Conservation (phyloP, 1,140 invertebrate species). For the Drosophila erecta region DNA sequence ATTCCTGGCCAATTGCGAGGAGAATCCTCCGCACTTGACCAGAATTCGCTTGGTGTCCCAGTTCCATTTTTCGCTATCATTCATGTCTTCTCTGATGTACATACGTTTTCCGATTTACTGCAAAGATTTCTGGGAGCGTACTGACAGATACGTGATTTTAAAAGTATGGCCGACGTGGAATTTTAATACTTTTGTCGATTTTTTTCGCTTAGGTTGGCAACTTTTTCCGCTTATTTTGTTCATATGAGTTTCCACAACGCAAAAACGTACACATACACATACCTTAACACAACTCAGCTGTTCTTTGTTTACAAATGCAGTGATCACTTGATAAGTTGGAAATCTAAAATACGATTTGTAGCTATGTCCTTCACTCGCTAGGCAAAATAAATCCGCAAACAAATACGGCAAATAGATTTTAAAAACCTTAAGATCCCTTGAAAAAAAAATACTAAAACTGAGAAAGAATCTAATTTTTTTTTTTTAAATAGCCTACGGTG, state of each 20-base stretch:
- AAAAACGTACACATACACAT: constrained; percentile 25
- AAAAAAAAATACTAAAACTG: no score
- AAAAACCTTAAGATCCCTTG: no score
- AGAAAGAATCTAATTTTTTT: no score
- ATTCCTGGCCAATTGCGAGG: constrained; percentile 90
- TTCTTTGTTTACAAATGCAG: constrained; percentile 40
- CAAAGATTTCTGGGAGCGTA: background rate
- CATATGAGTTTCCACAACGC: constrained; percentile 28
- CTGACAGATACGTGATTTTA: constrained; percentile 59
- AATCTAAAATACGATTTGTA: no score
- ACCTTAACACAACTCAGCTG: constrained; percentile 26
- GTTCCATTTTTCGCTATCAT: constrained; percentile 6
- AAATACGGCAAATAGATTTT: no score
- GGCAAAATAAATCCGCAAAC: no score
- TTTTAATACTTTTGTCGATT: constrained; percentile 13
- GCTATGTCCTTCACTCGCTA: no score
- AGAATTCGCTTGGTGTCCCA: constrained; percentile 74
- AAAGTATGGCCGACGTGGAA: constrained; percentile 39
- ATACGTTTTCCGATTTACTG: constrained; percentile 18
- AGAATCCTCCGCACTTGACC: constrained; percentile 92
- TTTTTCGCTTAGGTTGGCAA: constrained; percentile 35
- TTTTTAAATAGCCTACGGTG: no score
- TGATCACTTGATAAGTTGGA: background rate
- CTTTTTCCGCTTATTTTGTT: constrained; percentile 39
- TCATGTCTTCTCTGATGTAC: constrained; percentile 16